phyloP scores from a whole-genome alignment of 2,888 invertebrate genomes.

The Drosophila engyochracea region DNA sequence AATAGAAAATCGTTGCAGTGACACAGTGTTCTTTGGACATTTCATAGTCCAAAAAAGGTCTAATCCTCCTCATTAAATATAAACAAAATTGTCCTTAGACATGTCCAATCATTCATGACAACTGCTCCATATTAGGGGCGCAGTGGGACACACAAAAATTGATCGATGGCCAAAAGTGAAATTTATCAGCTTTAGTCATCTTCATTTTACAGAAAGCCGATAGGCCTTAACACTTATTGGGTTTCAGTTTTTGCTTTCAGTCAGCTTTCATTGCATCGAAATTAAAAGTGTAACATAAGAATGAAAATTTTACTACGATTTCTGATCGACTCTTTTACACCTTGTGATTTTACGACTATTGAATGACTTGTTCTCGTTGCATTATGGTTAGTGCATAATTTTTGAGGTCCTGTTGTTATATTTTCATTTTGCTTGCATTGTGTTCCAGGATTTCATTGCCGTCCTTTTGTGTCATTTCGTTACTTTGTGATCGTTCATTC shows the following conservation, averaged over 20 bases:
- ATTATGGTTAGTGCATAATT: not conserved
- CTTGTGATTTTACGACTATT: not conserved
- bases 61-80: slow-evolving; percentile 58
- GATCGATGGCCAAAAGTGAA: slow-evolving; percentile 62
- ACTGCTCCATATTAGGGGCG: slow-evolving; percentile 52
- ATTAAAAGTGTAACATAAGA: not conserved
- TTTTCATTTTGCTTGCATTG: not conserved
- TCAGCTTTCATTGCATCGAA: slow-evolving; percentile 3
- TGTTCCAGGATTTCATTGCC: not conserved
- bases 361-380: not conserved
- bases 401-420: not conserved
- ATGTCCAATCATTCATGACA: slow-evolving; percentile 62
- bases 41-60: slow-evolving; percentile 20
- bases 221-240: slow-evolving; percentile 1
- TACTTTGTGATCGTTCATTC: not conserved
- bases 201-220: slow-evolving; percentile 3
- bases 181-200: slow-evolving; percentile 18
- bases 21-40: slow-evolving; percentile 40
- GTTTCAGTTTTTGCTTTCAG: slow-evolving; percentile 3
- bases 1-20: slow-evolving; percentile 29
- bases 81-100: slow-evolving; percentile 28
- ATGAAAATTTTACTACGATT: not conserved
- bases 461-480: not conserved
- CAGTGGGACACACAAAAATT: slow-evolving; percentile 51
- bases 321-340: not conserved